Evolutionary conservation across 2,888 invertebrate species (phyloP).

Genomic region (Sycophila texana): DNA sequence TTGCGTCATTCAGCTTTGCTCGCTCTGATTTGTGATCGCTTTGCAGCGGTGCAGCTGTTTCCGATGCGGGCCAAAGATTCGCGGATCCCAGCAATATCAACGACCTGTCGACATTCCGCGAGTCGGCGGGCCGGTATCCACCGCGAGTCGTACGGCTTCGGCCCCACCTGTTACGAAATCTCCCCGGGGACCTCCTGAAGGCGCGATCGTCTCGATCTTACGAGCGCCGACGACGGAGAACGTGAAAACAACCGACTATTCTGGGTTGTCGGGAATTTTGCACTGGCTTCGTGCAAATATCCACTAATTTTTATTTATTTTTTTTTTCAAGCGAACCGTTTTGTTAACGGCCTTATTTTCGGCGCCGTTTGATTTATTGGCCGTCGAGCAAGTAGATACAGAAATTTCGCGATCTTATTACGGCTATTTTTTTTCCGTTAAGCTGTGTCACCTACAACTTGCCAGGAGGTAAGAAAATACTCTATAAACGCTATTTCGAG

Average conservation of each 20-base stretch:
- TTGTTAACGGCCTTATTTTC: too few species aligned
- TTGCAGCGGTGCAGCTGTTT: constrained; percentile 65
- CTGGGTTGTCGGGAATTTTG: not conserved
- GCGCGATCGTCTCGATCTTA: constrained; percentile 1
- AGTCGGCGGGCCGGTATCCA: constrained; percentile 24
- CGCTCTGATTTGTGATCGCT: constrained; percentile 52
- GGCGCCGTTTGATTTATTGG: too few species aligned
- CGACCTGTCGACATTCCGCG: constrained; percentile 68
- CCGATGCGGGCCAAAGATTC: constrained; percentile 68
- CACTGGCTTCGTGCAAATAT: too few species aligned
- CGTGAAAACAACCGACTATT: constrained; percentile 44
- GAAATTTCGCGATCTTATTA: too few species aligned
- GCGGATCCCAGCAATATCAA: constrained; percentile 64
- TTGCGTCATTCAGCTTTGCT: constrained; percentile 69
- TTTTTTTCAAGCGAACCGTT: too few species aligned
- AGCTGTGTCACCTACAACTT: not conserved
- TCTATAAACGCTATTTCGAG: not conserved
- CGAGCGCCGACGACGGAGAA: constrained; percentile 24
- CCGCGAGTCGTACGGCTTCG: not conserved
- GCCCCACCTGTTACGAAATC: constrained; percentile 66
- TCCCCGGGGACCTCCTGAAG: not conserved
- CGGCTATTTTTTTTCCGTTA: too few species aligned
- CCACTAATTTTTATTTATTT: too few species aligned
- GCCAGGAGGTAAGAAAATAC: not conserved
- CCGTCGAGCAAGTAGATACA: too few species aligned